Conservation (phyloP, 2,888 invertebrate species). For the Oscheius sp. region DNA sequence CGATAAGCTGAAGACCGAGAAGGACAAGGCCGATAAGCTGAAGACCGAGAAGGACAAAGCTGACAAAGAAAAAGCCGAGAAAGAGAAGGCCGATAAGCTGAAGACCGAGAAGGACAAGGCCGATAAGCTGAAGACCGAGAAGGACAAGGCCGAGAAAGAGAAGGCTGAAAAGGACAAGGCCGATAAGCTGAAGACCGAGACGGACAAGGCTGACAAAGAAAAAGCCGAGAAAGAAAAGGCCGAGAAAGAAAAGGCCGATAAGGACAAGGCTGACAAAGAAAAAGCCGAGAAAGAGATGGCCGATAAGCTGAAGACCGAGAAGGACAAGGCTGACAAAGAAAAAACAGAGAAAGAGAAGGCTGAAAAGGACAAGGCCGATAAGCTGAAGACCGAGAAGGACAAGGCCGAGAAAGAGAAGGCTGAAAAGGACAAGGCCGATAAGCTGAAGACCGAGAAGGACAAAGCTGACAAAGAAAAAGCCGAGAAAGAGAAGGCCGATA, state of each 20-base stretch:
- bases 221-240: neutral
- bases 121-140: neutral
- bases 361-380: slow-evolving; percentile 3
- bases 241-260: slow-evolving; percentile 2
- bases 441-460: neutral
- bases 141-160: neutral
- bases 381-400: neutral
- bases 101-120: slow-evolving; percentile 9
- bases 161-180: neutral
- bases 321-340: slow-evolving; percentile 1
- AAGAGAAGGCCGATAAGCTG: neutral
- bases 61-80: neutral
- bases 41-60: slow-evolving; percentile 3
- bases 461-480: neutral
- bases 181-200: neutral
- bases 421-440: neutral
- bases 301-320: neutral
- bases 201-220: too few relatives aligned
- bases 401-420: neutral
- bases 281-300: neutral
- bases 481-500: neutral
- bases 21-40: neutral
- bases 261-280: neutral
- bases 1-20: neutral
- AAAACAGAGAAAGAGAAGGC: neutral